Base-by-base conservation (phyloP, 2,113 vertebrate genomes). In the Thamnophis sirtalis region DNA sequence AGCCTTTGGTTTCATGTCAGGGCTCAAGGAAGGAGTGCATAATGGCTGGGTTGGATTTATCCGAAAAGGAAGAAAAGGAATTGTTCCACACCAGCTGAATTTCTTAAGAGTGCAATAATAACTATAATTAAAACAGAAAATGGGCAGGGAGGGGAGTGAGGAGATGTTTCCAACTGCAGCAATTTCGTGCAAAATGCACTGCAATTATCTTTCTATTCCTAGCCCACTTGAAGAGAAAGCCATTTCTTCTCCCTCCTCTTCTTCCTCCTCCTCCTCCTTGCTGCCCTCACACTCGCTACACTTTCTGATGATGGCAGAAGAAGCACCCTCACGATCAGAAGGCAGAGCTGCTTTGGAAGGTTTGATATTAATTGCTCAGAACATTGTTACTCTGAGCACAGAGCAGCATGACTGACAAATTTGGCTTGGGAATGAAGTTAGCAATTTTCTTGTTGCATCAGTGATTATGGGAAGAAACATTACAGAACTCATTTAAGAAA, bases 101-200 rank as follows among this genome's bases (percentile, higher is more conserved):
- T 97, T 95, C 95, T 95, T 95, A 96, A 0, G 56, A 94, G 88
- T 96, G 90, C 73, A 96, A 94, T 96, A 96, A 96, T 97, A 96
- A 93, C 90, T 93, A 92, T 95, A 97, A 96, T 95, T 96, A 96
- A 80, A 96, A 92, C 91, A 95, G 92, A 95, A 96, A 97, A 95
- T 3, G 88, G 50, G 33, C 5, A 54, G 84, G 91, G 50, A 60
- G 60, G 33, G 84, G 89, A 80, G 38, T 56, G 88, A 80, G 92
- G 73, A 93, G 91, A 93, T 73, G 93, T 95, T 95, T 96, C 92
- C 95, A 94, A 94, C 88, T 94, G 88, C 80, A 92, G 73, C n/a
- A 90, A 93, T 96, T 90, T 94, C 95, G 56, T 49, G 92, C 92
- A 90, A 95, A 93, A 1, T 33, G 58, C 54, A 91, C 48, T 43